Conservation (phyloP, 1,140 invertebrate species). For the Eufriesea mexicana region DNA sequence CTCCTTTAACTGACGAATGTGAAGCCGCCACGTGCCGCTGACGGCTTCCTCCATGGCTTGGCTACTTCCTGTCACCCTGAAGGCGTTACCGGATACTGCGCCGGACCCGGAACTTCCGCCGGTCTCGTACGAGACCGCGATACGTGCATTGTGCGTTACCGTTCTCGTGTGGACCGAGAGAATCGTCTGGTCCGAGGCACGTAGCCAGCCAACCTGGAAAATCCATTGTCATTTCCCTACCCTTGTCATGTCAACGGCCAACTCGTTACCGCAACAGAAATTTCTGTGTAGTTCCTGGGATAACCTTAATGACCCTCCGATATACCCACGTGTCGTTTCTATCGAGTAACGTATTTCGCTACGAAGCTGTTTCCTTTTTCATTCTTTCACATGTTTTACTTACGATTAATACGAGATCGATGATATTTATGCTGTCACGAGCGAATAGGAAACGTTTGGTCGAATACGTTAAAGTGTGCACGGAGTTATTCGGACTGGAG, state of each 20-base stretch:
- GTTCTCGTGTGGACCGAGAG: constrained; percentile 92
- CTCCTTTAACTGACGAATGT: constrained; percentile 86
- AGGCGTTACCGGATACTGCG: constrained; percentile 78
- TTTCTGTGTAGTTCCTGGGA: constrained; percentile 8
- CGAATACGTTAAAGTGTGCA: no score
- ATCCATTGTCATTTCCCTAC: constrained; percentile 45
- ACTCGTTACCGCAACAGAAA: constrained; percentile 19
- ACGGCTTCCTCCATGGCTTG: constrained; percentile 84
- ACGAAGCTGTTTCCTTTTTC: no score
- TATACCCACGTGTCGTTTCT: not conserved
- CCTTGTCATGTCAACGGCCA: constrained; percentile 1
- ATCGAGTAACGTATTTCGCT: no score
- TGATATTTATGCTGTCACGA: no score
- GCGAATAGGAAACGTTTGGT: no score
- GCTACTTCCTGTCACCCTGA: constrained; percentile 84
- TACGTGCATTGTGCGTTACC: constrained; percentile 93
- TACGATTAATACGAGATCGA: no score
- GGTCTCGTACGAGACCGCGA: constrained; percentile 90
- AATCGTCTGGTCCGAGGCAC: constrained; percentile 94
- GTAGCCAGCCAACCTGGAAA: constrained; percentile 94
- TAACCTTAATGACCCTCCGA: constrained; percentile 9
- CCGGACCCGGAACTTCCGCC: constrained; percentile 89
- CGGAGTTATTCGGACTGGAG: no score
- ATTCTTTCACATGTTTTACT: no score
- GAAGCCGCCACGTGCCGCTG: constrained; percentile 86